Conservation (phyloP, 1,140 invertebrate genomes). For the Oppia nitens region DNA sequence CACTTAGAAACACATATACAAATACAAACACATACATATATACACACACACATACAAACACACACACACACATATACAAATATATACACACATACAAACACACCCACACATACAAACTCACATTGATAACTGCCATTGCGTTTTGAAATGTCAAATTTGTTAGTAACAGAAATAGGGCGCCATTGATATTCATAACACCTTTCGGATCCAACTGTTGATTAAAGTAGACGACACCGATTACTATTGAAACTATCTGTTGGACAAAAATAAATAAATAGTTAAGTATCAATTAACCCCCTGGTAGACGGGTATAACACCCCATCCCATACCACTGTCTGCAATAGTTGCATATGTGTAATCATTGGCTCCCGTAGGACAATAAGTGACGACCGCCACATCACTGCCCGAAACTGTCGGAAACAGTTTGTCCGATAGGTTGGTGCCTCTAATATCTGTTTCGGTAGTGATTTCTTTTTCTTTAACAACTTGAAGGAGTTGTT, state of each 20-base stretch:
- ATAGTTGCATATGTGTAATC: conserved; percentile 62
- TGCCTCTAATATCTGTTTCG: not conserved
- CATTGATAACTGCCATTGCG: conserved; percentile 68
- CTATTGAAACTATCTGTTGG: conserved; percentile 56
- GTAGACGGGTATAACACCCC: no score
- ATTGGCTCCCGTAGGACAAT: conserved; percentile 72
- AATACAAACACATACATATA: no score
- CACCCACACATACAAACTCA: conserved; percentile 42
- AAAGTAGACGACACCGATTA: conserved; percentile 76
- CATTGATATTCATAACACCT: conserved; percentile 87
- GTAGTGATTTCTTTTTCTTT: no score
- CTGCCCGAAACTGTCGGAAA: conserved; percentile 66
- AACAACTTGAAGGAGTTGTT: no score
- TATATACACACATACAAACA: no score
- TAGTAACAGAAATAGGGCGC: conserved; percentile 77
- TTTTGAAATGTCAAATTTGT: conserved; percentile 89
- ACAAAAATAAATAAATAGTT: not conserved
- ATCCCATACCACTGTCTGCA: conserved; percentile 80
- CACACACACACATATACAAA: no score
- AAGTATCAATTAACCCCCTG: not conserved
- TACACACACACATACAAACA: no score
- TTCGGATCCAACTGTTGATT: conserved; percentile 64
- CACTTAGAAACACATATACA: no score
- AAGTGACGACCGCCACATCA: conserved; percentile 77
- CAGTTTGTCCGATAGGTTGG: conserved; percentile 60